These are phyloP conservation scores for Apis laboriosa DNA, from an alignment of 1,140 invertebrate species.

Conservation along the genomic window DNA sequence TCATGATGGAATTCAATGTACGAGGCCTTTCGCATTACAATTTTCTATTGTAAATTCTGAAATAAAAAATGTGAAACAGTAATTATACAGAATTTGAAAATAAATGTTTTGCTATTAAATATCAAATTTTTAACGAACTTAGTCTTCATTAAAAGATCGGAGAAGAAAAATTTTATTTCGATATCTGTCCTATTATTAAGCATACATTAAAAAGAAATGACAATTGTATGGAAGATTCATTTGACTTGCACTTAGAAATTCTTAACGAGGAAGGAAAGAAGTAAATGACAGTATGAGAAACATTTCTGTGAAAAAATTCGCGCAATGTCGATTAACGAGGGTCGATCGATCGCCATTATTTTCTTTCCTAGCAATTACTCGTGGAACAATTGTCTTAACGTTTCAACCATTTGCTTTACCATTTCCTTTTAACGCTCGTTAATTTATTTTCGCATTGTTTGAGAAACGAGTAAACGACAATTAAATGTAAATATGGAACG, in stretches of 20 bases:
- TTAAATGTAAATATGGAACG: neutral
- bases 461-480: neutral
- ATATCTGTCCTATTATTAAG: too few species aligned
- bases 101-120: too few species aligned
- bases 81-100: too few species aligned
- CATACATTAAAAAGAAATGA: too few species aligned
- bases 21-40: too few species aligned
- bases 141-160: too few species aligned
- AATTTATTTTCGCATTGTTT: neutral
- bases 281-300: neutral
- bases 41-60: too few species aligned
- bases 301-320: neutral
- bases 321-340: slow-evolving; percentile 5
- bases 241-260: neutral
- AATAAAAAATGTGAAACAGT: too few species aligned
- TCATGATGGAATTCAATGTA: too few species aligned
- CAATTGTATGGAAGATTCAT: neutral
- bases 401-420: neutral
- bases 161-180: too few species aligned
- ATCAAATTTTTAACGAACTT: too few species aligned
- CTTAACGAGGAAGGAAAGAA: neutral
- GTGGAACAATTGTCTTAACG: slow-evolving; percentile 20
- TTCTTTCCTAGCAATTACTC: slow-evolving; percentile 8
- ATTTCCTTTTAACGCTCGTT: too few species aligned
- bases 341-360: slow-evolving; percentile 25